Evolutionary conservation across 2,888 invertebrate genomes (phyloP).

Genomic region (Neoascia interrupta): DNA sequence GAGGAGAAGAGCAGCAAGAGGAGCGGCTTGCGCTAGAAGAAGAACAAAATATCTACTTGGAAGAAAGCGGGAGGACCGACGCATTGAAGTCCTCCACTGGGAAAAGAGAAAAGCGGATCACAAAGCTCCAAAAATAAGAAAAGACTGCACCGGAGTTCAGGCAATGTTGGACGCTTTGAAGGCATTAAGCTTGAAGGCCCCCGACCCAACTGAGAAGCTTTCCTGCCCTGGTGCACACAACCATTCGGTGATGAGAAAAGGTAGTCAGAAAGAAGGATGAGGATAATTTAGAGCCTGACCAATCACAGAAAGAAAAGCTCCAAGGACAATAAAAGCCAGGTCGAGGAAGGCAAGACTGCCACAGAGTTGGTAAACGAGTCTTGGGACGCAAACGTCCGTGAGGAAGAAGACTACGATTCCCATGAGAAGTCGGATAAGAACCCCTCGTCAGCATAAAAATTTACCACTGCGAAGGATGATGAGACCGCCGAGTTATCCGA

Average conservation of each 20-base stretch:
- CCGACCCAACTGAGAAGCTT: conserved; percentile 84
- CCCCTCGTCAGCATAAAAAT: conserved; percentile 80
- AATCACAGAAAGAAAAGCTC: conserved; percentile 69
- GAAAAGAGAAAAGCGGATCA: conserved; percentile 94
- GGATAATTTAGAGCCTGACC: conserved; percentile 72
- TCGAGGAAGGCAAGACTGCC: conserved; percentile 74
- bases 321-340: conserved; percentile 68
- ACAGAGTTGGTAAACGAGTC: conserved; percentile 86
- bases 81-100: conserved; percentile 87
- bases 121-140: conserved; percentile 96
- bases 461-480: conserved; percentile 70
- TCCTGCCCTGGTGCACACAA: conserved; percentile 88
- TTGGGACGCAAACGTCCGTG: conserved; percentile 89
- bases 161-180: conserved; percentile 93
- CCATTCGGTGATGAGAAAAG: conserved; percentile 85
- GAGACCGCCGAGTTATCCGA: conserved; percentile 70
- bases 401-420: conserved; percentile 79
- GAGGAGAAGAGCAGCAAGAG: conserved; percentile 89
- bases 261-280: conserved; percentile 79
- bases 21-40: conserved; percentile 86
- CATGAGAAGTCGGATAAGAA: conserved; percentile 76
- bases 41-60: conserved; percentile 88
- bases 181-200: conserved; percentile 92
- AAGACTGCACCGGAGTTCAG: conserved; percentile 92
- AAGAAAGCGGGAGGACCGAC: conserved; percentile 87